Evolutionary conservation across 2,797 vertebrate species (phyloP).

Genomic region (Anabas testudineus): DNA sequence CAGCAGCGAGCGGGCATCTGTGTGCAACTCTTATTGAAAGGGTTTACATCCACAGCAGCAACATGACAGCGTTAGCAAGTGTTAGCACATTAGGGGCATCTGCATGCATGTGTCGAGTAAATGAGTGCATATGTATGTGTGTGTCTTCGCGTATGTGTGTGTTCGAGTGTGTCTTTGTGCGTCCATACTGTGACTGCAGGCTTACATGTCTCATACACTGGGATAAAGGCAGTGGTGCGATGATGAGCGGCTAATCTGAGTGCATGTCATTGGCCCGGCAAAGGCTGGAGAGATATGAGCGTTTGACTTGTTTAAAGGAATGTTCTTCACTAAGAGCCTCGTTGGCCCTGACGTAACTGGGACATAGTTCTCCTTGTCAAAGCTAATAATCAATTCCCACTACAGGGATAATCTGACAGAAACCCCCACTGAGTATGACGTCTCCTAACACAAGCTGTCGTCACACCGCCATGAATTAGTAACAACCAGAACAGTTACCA

Average conservation of each 20-base stretch:
- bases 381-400: slow-evolving; percentile 84
- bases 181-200: slow-evolving; percentile 52
- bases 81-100: slow-evolving; percentile 43
- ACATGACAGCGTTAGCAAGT: slow-evolving; percentile 66
- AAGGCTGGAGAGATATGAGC: slow-evolving; percentile 69
- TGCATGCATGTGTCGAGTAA: slow-evolving; percentile 53
- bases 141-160: slow-evolving; percentile 6
- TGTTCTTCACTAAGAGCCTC: slow-evolving; percentile 81
- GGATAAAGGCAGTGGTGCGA: slow-evolving; percentile 69
- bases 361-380: slow-evolving; percentile 84
- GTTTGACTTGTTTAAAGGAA: slow-evolving; percentile 83
- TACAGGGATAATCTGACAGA: slow-evolving; percentile 82
- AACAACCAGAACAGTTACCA: slow-evolving; percentile 65
- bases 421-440: slow-evolving; percentile 60
- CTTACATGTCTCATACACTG: slow-evolving; percentile 57
- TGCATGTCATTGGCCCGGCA: slow-evolving; percentile 60
- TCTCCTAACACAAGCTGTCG: slow-evolving; percentile 58
- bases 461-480: slow-evolving; percentile 70
- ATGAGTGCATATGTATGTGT: slow-evolving; percentile 33
- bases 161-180: slow-evolving; percentile 12
- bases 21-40: slow-evolving; percentile 55
- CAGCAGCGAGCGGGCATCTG: slow-evolving; percentile 61
- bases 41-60: slow-evolving; percentile 56
- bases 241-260: slow-evolving; percentile 73
- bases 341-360: slow-evolving; percentile 86